Conservation (phyloP, 1,140 invertebrate species). For the Drosophila seguyi region DNA sequence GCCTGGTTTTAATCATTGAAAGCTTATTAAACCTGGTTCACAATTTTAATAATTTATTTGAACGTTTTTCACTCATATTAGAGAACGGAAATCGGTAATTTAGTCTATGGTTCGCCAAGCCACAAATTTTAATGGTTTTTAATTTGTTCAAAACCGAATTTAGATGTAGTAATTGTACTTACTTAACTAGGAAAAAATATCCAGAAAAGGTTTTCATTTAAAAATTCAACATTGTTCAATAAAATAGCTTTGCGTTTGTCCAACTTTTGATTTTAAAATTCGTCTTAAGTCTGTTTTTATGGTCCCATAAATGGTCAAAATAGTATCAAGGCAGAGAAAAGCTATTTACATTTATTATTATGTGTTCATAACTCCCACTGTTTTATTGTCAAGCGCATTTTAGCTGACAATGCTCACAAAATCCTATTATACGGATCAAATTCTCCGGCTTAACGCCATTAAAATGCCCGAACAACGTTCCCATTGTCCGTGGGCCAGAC, state of each 20-base stretch:
- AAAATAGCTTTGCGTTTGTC: too few species aligned
- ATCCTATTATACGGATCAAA: constrained; percentile 21
- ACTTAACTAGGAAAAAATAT: background rate
- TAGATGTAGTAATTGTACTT: background rate
- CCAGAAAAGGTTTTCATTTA: too few species aligned
- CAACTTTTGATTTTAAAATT: background rate
- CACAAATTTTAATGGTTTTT: background rate
- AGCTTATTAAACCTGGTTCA: constrained; percentile 1
- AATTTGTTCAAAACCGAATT: background rate
- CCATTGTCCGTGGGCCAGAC: constrained; percentile 10
- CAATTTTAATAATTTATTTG: background rate
- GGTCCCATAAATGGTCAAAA: constrained; percentile 6
- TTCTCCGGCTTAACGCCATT: constrained; percentile 24
- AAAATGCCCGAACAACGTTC: constrained; percentile 16
- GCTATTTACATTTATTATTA: constrained; percentile 8
- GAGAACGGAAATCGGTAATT: background rate
- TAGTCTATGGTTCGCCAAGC: background rate
- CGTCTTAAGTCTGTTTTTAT: constrained; percentile 1
- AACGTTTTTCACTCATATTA: background rate
- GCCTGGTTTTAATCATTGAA: background rate
- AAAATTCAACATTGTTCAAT: background rate
- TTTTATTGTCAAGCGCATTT: constrained; percentile 20
- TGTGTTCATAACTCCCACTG: constrained; percentile 36
- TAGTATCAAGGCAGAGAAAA: constrained; percentile 16
- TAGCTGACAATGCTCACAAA: constrained; percentile 16